phyloP scores from a whole-genome alignment of 2,888 invertebrate genomes.

The Noctua pronuba region DNA sequence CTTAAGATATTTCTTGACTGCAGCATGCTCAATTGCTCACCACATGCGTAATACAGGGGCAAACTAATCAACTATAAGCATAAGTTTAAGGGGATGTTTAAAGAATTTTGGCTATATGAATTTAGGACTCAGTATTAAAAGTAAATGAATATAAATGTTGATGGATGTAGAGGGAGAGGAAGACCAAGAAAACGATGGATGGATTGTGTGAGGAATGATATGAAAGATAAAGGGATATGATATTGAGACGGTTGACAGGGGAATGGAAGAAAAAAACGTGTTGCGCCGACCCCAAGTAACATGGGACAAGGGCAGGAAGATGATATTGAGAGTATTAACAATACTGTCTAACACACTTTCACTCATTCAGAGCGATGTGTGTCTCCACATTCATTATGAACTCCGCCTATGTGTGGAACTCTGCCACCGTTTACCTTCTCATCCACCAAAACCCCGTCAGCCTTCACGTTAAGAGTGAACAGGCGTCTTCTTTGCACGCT shows the following conservation, averaged over 20 bases:
- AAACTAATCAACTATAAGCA: not conserved
- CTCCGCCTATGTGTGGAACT: not conserved
- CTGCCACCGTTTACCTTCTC: not conserved
- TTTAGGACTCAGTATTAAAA: not conserved
- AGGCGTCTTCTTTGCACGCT: not conserved
- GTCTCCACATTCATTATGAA: no score
- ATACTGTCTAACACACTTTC: no score
- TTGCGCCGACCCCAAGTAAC: no score
- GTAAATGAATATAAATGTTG: not conserved
- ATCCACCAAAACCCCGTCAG: not conserved
- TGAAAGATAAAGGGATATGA: no score
- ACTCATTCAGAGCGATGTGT: no score
- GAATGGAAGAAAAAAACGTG: no score
- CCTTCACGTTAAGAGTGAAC: not conserved
- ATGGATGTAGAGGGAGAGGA: not conserved
- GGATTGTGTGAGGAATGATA: no score
- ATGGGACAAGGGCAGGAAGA: no score
- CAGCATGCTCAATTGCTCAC: not conserved
- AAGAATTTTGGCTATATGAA: not conserved
- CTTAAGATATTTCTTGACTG: conserved; percentile 1
- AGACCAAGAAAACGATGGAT: no score
- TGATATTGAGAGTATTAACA: no score
- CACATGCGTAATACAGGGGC: not conserved
- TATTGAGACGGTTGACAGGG: no score
- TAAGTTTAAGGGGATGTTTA: not conserved